Conservation (phyloP, 1,140 invertebrate species). For the Helicorthomorpha holstii region DNA sequence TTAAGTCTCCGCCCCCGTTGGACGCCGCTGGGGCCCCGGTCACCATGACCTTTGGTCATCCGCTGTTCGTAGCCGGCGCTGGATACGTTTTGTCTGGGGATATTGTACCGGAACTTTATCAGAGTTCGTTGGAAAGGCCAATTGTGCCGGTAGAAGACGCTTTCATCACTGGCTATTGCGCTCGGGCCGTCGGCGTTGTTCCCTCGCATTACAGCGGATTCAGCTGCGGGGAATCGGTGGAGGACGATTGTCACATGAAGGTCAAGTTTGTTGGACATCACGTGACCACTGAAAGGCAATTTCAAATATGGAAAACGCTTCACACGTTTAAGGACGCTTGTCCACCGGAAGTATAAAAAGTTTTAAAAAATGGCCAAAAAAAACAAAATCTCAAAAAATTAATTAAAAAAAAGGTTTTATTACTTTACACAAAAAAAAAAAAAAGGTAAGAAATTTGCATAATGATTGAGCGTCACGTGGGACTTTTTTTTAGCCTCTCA, state of each 20-base stretch:
- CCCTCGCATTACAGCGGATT: slow-evolving; percentile 16
- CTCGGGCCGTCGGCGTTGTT: slow-evolving; percentile 12
- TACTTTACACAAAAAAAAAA: too few relatives aligned
- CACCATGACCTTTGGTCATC: slow-evolving; percentile 13
- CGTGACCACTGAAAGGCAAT: slow-evolving; percentile 8
- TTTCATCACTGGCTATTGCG: slow-evolving; percentile 24
- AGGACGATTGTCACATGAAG: slow-evolving; percentile 15
- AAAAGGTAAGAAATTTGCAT: too few relatives aligned
- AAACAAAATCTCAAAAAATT: too few relatives aligned
- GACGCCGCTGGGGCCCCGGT: not conserved
- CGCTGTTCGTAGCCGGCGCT: slow-evolving; percentile 23
- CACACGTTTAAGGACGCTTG: too few relatives aligned
- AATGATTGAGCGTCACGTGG: too few relatives aligned
- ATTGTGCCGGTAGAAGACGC: slow-evolving; percentile 27
- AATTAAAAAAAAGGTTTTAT: too few relatives aligned
- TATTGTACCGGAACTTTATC: slow-evolving; percentile 17
- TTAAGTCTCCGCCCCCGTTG: not conserved
- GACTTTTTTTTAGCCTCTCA: too few relatives aligned
- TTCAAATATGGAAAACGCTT: slow-evolving; percentile 7
- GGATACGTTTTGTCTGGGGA: slow-evolving; percentile 22
- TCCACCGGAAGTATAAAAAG: too few relatives aligned
- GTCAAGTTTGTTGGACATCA: slow-evolving; percentile 10
- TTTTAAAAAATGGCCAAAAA: too few relatives aligned
- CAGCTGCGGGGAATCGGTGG: slow-evolving; percentile 17
- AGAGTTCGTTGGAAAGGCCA: slow-evolving; percentile 13